phyloP scores from a whole-genome alignment of 2,888 invertebrate genomes.

The Lasioglossum malachurum region DNA sequence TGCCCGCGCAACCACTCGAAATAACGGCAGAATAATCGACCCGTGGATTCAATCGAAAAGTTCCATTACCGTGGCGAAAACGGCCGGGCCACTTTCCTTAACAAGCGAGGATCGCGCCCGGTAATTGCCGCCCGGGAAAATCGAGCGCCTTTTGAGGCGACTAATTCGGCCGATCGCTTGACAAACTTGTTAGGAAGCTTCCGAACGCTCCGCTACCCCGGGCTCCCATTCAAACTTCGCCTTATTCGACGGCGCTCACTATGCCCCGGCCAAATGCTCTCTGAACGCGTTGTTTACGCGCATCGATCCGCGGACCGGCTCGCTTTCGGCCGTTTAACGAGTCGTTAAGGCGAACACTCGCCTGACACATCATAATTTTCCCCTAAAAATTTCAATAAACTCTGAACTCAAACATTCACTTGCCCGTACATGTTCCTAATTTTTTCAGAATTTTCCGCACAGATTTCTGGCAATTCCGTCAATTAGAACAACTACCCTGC shows the following conservation, averaged over 20 bases:
- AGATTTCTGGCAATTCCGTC: no score
- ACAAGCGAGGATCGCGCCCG: conserved; percentile 46
- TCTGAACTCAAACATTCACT: not conserved
- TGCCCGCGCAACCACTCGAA: conserved; percentile 14
- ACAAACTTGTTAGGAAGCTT: conserved; percentile 43
- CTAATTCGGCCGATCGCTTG: conserved; percentile 54
- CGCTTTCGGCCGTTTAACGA: not conserved
- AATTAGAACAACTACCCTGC: no score
- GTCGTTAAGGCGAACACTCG: not conserved
- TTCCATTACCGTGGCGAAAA: conserved; percentile 58
- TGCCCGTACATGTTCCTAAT: not conserved
- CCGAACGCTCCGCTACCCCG: not conserved
- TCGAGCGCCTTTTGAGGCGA: conserved; percentile 43
- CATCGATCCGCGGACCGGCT: not conserved
- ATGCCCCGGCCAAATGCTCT: not conserved
- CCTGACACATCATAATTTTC: not conserved
- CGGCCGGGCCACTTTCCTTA: conserved; percentile 49
- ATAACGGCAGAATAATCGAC: conserved; percentile 62
- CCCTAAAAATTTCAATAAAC: not conserved
- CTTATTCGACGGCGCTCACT: not conserved
- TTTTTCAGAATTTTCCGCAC: not conserved
- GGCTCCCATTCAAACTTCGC: conserved; percentile 10
- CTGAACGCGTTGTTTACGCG: not conserved
- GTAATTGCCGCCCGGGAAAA: conserved; percentile 57
- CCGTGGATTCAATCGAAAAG: conserved; percentile 59